A percentile compares a stretch with the other conserved stretches of the same genome.
phyloP scores from a whole-genome alignment of 2,797 vertebrate genomes.

The Sebastes baramenuke region DNA sequence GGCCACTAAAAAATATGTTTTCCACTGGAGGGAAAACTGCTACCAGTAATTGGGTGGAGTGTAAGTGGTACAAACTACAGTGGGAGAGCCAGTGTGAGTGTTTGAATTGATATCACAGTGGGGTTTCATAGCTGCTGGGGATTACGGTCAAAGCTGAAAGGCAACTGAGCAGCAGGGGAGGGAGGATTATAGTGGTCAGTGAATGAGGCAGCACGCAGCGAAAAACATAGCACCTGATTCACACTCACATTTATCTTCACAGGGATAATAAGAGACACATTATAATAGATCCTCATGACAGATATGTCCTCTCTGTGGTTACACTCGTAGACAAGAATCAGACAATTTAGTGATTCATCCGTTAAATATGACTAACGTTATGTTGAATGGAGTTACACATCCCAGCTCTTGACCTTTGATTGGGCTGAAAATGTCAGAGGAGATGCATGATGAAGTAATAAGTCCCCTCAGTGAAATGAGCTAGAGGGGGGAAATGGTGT shows the following conservation, averaged over 20 bases:
- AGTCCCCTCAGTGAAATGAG: not conserved
- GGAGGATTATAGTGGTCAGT: conserved; percentile 69
- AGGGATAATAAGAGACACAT: conserved; percentile 31
- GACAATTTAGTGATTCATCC: conserved; percentile 2
- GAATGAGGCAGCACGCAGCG: conserved; percentile 60
- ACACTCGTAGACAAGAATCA: not conserved
- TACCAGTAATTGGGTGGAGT: conserved; percentile 22
- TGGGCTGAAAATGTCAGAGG: conserved; percentile 1
- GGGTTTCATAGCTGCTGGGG: conserved; percentile 67
- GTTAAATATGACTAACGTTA: not conserved
- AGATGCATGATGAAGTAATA: not conserved
- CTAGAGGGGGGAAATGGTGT: not conserved
- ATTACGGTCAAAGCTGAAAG: conserved; percentile 74
- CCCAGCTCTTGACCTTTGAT: conserved; percentile 18
- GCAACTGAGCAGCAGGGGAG: conserved; percentile 69
- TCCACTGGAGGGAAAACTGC: not conserved
- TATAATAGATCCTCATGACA: conserved; percentile 8
- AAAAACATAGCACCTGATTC: conserved; percentile 69
- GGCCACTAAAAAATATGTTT: conserved; percentile 1
- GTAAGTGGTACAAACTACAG: conserved; percentile 34
- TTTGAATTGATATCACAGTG: conserved; percentile 77
- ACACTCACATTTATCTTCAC: conserved; percentile 53
- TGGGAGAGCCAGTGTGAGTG: conserved; percentile 47
- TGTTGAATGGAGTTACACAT: conserved; percentile 3
- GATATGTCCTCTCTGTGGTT: not conserved